Evolutionary conservation across 2,797 vertebrate genomes (phyloP), one percentile per base, ranked within the genome.

Genomic region (Diglossa cyanea): DNA sequence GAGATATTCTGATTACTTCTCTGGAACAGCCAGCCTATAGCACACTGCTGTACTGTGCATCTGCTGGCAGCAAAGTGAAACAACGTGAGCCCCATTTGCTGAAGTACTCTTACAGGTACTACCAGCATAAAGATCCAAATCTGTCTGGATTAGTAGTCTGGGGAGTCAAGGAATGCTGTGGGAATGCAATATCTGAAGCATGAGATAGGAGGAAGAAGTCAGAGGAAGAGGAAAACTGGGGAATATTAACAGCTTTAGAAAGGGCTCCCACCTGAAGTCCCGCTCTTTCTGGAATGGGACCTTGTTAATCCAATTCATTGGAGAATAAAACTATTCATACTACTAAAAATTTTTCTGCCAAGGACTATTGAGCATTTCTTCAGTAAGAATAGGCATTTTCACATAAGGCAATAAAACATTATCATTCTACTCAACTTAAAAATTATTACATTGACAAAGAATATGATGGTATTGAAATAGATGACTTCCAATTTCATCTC

Each of bases 41-140:
- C 35, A 50, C 0, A 0, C 12, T 68, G 24, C 24, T 65, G 23
- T 62, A 54, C 42, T 39, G 53, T 13, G 33, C 6, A 11, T 77
- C n/a, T 62, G 21, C 30, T 30, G 25, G 25, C 35, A 94, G 57
- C 39, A 42, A 62, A 39, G 57, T 25, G 71, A 67, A 66, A 65
- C 54, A 70, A 10, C 1, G 1, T 21, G 9, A 70, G 19, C 6
- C 16, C 47, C 4, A 1, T 66, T 79, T 72, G n/a, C 44, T 62
- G n/a, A 68, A 65, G 23, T 14, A n/a, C 11, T 19, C n/a, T 42
- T 17, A 48, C 47, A 62, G 21, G 10, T 48, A 6, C 30, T 65
- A 19, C 37, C 1, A 6, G 24, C 54, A 51, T 25, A 45, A 42
- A 51, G 18, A 47, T 58, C 44, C 31, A 58, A 44, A 50, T 13